Evolutionary conservation across 1,140 invertebrate genomes (phyloP), one percentile per base, ranked within the genome.

Genomic region (Cydia pomonella): DNA sequence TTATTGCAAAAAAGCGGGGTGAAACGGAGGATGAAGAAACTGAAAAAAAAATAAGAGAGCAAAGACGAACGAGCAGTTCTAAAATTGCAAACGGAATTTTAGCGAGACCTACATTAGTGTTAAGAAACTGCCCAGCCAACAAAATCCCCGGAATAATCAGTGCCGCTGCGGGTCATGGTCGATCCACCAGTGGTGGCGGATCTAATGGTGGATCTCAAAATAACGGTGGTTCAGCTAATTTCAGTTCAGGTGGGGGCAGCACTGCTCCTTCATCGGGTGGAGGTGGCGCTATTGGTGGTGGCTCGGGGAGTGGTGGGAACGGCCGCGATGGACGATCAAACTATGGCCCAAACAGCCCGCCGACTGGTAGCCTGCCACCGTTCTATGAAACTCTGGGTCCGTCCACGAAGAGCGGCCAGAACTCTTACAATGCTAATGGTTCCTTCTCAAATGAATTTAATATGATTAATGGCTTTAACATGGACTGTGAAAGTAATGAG

Each of bases 321-420:
- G 96, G 96, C 1, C 94, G 96, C 13, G 96, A 96, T 84, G 96
- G 96, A 4, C 94, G 96, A 25, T 96, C 96, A 63, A 97, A 97
- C 84, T 97, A 97, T 84, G 97, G 96, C 3, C 96, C 96, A 2
- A 97, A 96, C 78, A 97, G 96, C 78, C 96, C 96, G 66, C 96
- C 96, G 3, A 97, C 96, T 0, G 96, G 96, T 0, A 97, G 96
- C 50, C 86, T 97, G 64, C 97, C 97, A 7, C 97, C 97, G 0
- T 97, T 97, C 82, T 97, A 97, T 82, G 97, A 97, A 90, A 97
- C 96, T 16, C 93, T 97, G 0, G 91, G 89, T 59, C 88, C 91
- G 9, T 90, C 88, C 6, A 89, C 89, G 9, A 97, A 97, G 88
- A 95, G 95, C 71, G 96, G 96, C 12, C 96, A 95, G 84, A 96